Conservation (phyloP, 2,888 invertebrate genomes). For the Temnothorax rugatulus region DNA sequence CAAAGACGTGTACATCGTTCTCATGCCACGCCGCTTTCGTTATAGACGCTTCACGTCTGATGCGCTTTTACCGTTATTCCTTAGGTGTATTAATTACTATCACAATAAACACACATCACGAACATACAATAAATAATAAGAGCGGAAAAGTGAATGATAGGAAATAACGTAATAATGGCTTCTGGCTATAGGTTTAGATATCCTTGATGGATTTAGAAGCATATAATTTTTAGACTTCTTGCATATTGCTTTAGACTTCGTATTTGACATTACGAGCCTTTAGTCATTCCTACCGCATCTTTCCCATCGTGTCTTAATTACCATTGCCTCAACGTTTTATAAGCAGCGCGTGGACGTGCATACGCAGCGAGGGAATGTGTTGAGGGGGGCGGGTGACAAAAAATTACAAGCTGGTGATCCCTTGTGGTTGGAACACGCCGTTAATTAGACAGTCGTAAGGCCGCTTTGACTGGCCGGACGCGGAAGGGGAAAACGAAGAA, state of each 20-base stretch:
- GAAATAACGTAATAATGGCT: not conserved
- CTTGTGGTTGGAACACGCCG: conserved; percentile 40
- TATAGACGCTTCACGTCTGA: not conserved
- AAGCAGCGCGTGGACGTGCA: not conserved
- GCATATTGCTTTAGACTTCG: not conserved
- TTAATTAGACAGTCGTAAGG: conserved; percentile 66
- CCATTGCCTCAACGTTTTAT: conserved; percentile 1
- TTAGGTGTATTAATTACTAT: conserved; percentile 19
- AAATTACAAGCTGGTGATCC: conserved; percentile 29
- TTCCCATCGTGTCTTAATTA: conserved; percentile 31
- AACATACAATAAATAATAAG: not conserved
- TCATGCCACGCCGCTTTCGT: conserved; percentile 3
- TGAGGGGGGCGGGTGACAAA: conserved; percentile 3
- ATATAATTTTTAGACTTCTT: not conserved
- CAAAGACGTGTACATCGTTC: not conserved
- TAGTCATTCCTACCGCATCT: not conserved
- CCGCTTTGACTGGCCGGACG: conserved; percentile 54
- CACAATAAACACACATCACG: conserved; percentile 4
- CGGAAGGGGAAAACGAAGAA: conserved; percentile 29
- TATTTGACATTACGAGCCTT: not conserved
- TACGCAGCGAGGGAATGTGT: not conserved
- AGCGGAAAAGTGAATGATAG: not conserved
- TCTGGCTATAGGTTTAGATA: not conserved
- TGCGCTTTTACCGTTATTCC: conserved; percentile 10
- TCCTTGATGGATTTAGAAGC: not conserved